Conservation (phyloP, 2,888 invertebrate genomes). For the Pocota personata region DNA sequence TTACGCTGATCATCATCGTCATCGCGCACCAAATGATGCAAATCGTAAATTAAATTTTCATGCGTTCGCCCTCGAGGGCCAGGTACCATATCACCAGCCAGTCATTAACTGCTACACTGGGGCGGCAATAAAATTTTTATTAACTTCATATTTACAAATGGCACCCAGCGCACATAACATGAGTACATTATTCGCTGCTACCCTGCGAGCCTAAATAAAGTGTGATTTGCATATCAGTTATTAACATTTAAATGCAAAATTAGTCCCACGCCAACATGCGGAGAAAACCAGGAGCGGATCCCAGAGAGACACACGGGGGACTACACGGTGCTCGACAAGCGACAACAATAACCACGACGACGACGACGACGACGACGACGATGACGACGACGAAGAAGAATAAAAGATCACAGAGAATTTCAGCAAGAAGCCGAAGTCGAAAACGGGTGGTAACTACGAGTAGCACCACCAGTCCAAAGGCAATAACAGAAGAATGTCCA, state of each 20-base stretch:
- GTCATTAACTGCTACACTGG: constrained; percentile 65
- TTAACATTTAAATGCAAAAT: constrained; percentile 74
- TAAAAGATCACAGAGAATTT: constrained; percentile 67
- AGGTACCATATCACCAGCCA: constrained; percentile 1
- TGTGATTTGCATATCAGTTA: constrained; percentile 74
- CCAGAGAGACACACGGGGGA: constrained; percentile 30
- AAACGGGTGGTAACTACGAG: constrained; percentile 59
- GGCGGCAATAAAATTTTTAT: constrained; percentile 71
- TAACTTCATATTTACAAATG: constrained; percentile 72
- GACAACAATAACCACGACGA: constrained; percentile 60
- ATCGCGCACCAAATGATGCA: constrained; percentile 65
- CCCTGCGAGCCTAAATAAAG: constrained; percentile 59
- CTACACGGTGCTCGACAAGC: constrained; percentile 14
- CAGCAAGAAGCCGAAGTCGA: constrained; percentile 68
- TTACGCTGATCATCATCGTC: constrained; percentile 54
- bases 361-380: constrained; percentile 18
- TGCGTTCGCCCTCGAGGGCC: constrained; percentile 37
- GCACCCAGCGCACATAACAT: constrained; percentile 70
- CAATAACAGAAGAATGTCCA: constrained; percentile 74
- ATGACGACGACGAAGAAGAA: constrained; percentile 5
- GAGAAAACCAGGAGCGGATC: constrained; percentile 68
- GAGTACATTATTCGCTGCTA: constrained; percentile 68
- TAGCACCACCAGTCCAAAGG: constrained; percentile 46
- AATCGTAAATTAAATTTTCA: constrained; percentile 70
- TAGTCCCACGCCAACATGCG: constrained; percentile 67